Evolutionary conservation across 1,140 invertebrate genomes (phyloP).

Genomic region (Euwallacea fornicatus): DNA sequence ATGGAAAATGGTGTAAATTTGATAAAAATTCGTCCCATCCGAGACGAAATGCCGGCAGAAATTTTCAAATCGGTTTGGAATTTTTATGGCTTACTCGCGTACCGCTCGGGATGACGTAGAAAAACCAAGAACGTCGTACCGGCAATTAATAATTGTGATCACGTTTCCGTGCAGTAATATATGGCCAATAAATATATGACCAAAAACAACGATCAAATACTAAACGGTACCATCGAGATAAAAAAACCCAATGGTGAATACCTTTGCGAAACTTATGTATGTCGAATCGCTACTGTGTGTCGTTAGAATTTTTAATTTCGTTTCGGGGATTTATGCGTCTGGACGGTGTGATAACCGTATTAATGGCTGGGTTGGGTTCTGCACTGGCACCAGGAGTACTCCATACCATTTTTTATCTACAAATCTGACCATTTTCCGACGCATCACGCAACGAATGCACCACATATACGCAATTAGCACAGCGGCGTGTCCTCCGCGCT

Average conservation of each 20-base stretch:
- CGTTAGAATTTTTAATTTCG: constrained; percentile 22
- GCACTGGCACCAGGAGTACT: too few relatives aligned
- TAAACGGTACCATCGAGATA: constrained; percentile 26
- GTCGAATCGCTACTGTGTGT: constrained; percentile 17
- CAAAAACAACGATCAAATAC: constrained; percentile 36
- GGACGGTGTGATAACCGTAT: background rate
- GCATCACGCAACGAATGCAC: constrained; percentile 40
- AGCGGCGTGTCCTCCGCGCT: constrained; percentile 46
- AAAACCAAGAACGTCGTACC: constrained; percentile 28
- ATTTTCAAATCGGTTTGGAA: constrained; percentile 28
- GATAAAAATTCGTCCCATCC: background rate
- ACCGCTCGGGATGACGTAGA: constrained; percentile 29
- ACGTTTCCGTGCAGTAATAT: constrained; percentile 28
- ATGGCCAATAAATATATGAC: constrained; percentile 37
- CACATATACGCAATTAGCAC: constrained; percentile 41
- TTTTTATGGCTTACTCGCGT: constrained; percentile 33
- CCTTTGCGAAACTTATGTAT: constrained; percentile 23
- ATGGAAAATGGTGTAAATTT: too few relatives aligned
- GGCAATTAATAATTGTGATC: constrained; percentile 31
- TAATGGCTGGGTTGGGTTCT: too few relatives aligned
- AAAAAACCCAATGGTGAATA: constrained; percentile 28
- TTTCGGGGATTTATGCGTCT: constrained; percentile 1
- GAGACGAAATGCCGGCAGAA: constrained; percentile 22
- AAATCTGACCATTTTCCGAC: constrained; percentile 22
- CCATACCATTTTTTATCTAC: too few relatives aligned